Conservation (phyloP, 2,113 vertebrate species). For the Cichladusa arquata region DNA sequence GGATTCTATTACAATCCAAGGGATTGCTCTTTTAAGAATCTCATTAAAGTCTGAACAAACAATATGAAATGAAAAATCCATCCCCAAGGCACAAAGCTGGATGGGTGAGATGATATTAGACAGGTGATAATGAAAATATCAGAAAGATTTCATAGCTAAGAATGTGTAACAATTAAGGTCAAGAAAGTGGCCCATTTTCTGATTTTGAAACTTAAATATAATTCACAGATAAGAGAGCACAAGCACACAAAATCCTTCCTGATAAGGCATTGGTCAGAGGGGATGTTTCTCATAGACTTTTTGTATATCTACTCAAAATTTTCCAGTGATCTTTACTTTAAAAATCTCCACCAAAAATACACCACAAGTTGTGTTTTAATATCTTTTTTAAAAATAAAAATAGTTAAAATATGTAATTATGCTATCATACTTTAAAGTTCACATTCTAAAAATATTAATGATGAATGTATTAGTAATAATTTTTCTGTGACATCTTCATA, state of each 20-base stretch:
- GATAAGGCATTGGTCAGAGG: not conserved
- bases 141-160: not conserved
- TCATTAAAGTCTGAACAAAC: conserved; percentile 54
- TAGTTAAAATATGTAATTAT: not conserved
- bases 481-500: not conserved
- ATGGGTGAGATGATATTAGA: not conserved
- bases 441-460: not conserved
- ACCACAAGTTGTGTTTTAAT: rapidly evolving
- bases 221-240: not conserved
- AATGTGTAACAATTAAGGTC: conserved; percentile 5
- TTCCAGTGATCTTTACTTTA: not conserved
- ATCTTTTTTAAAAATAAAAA: not conserved
- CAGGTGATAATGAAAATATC: not conserved
- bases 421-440: not conserved
- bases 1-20: conserved; percentile 21
- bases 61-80: conserved; percentile 50
- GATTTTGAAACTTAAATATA: not conserved
- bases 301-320: not conserved
- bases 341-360: not conserved
- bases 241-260: not conserved
- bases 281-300: not conserved
- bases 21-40: conserved; percentile 52
- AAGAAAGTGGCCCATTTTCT: not conserved
- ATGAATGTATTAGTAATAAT: not conserved
- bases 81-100: not conserved